These are phyloP conservation scores for Electrophaes corylata DNA, from an alignment of 2,888 invertebrate genomes.

Conservation along the genomic window DNA sequence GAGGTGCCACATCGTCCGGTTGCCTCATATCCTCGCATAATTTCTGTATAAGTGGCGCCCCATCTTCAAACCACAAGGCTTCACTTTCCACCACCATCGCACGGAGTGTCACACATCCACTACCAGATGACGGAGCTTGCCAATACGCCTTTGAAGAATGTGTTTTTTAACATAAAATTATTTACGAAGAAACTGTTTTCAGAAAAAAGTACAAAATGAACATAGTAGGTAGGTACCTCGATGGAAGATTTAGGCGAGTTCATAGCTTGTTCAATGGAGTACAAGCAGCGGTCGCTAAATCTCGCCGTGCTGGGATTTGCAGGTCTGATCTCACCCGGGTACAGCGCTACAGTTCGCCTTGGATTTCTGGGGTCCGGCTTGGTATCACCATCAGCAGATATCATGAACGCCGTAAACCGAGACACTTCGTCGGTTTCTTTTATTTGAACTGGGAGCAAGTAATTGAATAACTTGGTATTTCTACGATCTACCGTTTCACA, in stretches of 20 bases:
- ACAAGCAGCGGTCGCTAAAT: slow-evolving; percentile 69
- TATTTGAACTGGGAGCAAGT: slow-evolving; percentile 57
- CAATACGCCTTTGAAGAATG: slow-evolving; percentile 73
- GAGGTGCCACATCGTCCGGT: slow-evolving; percentile 70
- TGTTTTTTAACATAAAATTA: too few species aligned
- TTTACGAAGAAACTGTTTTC: too few species aligned
- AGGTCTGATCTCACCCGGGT: slow-evolving; percentile 67
- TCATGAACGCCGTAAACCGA: slow-evolving; percentile 68
- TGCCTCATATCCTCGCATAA: slow-evolving; percentile 73
- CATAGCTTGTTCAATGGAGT: slow-evolving; percentile 70
- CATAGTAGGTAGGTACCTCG: slow-evolving; percentile 52
- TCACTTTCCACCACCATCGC: slow-evolving; percentile 75
- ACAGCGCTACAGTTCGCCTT: slow-evolving; percentile 54
- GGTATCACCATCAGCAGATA: slow-evolving; percentile 72
- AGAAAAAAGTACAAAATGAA: too few species aligned
- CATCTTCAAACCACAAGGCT: slow-evolving; percentile 72
- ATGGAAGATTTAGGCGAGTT: slow-evolving; percentile 59
- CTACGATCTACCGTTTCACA: too few species aligned
- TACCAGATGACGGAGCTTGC: slow-evolving; percentile 72
- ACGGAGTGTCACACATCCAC: slow-evolving; percentile 70
- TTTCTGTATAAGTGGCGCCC: slow-evolving; percentile 60
- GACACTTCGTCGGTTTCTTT: slow-evolving; percentile 64
- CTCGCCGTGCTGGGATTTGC: slow-evolving; percentile 55
- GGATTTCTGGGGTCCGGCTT: slow-evolving; percentile 68
- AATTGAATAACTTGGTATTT: not conserved